A percentile compares a stretch with the other conserved stretches of the same genome.
These are phyloP conservation scores for Sialis fuliginosa DNA, from an alignment of 2,888 invertebrate species.

Conservation along the genomic window DNA sequence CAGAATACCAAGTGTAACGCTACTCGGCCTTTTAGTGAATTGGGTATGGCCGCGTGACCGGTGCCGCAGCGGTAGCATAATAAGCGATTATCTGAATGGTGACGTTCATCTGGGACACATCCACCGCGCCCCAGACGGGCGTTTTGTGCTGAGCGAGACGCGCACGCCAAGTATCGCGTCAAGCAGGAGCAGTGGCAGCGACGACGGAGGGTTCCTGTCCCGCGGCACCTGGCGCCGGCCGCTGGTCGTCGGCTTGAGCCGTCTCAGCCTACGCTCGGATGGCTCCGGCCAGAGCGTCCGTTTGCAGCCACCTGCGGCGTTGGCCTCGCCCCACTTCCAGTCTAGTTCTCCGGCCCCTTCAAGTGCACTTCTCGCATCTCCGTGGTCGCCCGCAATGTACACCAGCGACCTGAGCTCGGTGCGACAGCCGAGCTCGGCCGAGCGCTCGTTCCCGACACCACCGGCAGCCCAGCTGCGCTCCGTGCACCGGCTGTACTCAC, in stretches of 20 bases:
- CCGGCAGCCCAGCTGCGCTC: conserved; percentile 47
- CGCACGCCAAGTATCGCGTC: conserved; percentile 38
- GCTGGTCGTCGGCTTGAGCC: conserved; percentile 44
- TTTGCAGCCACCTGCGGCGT: conserved; percentile 10
- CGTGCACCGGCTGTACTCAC: conserved; percentile 49
- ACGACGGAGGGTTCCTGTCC: conserved; percentile 72
- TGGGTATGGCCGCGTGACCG: conserved; percentile 64
- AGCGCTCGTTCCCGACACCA: conserved; percentile 60
- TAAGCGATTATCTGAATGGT: conserved; percentile 15
- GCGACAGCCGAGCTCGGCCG: conserved; percentile 59
- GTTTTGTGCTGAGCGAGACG: conserved; percentile 45
- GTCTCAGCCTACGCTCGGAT: conserved; percentile 46
- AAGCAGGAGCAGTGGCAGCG: conserved; percentile 39
- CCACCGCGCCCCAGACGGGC: conserved; percentile 55
- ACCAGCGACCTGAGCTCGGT: conserved; percentile 80
- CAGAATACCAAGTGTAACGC: conserved; percentile 86
- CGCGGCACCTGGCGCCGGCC: conserved; percentile 46
- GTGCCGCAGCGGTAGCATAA: conserved; percentile 30
- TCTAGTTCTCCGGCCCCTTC: conserved; percentile 48
- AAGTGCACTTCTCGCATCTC: conserved; percentile 35
- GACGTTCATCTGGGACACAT: conserved; percentile 42
- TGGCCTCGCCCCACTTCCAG: conserved; percentile 33
- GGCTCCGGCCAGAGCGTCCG: conserved; percentile 40
- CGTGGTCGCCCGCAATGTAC: conserved; percentile 58
- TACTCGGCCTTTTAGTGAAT: conserved; percentile 46